Percentiles rank a stretch among this genome's conserved stretches.
Conservation (phyloP, 2,113 vertebrate genomes). For the Poecile atricapillus region DNA sequence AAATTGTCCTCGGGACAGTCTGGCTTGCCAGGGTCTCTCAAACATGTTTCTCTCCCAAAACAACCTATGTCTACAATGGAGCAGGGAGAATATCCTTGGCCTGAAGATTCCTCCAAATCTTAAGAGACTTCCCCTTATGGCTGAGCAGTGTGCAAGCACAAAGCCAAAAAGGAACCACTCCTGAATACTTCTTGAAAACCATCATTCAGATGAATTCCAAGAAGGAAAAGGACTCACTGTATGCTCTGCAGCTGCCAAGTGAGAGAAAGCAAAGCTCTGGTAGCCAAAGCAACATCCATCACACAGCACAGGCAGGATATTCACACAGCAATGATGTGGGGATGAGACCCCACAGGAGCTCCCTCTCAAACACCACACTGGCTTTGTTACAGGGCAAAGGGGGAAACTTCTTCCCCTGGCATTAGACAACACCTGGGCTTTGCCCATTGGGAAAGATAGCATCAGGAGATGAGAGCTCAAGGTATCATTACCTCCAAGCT, state of each 20-base stretch:
- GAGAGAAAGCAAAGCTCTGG: not conserved
- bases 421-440: not conserved
- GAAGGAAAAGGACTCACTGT: not conserved
- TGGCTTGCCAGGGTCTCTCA: not conserved
- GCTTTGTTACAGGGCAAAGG: not conserved
- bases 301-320: not conserved
- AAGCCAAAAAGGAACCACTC: not conserved
- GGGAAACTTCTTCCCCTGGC: not conserved
- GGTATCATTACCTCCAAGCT: not conserved
- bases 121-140: not conserved
- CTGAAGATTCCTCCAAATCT: not conserved
- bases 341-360: not conserved
- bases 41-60: not conserved
- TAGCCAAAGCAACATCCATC: not conserved
- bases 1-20: not conserved
- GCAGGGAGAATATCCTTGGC: not conserved
- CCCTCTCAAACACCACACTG: fast-evolving
- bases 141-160: not conserved
- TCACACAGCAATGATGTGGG: not conserved
- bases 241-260: not conserved
- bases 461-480: not conserved
- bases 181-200: not conserved
- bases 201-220: not conserved
- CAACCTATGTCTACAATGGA: not conserved
- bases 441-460: not conserved